These are phyloP conservation scores for Tyrophagus putrescentiae DNA, from an alignment of 1,140 invertebrate species.

Conservation along the genomic window DNA sequence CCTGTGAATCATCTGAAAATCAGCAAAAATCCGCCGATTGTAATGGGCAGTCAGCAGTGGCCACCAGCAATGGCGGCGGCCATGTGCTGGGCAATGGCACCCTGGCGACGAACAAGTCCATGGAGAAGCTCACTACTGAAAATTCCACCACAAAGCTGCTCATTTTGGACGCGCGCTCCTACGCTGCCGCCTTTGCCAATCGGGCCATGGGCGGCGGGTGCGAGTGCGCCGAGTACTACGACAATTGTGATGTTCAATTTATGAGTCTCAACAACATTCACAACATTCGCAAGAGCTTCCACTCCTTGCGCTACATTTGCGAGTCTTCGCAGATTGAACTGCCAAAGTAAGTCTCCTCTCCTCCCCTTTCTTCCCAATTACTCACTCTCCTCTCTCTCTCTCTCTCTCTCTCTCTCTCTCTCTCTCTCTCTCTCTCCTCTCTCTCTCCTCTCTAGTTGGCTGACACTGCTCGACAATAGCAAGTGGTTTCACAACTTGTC, in stretches of 20 bases:
- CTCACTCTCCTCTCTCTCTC: background rate
- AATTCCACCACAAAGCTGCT: constrained; percentile 50
- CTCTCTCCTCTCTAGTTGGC: constrained; percentile 51
- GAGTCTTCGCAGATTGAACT: constrained; percentile 50
- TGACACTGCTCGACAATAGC: constrained; percentile 65
- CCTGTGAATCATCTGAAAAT: too few relatives aligned
- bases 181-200: constrained; percentile 86
- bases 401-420: too few relatives aligned
- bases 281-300: constrained; percentile 59
- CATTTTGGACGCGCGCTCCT: constrained; percentile 86
- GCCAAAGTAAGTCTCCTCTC: constrained; percentile 46
- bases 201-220: constrained; percentile 84
- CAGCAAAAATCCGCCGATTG: background rate
- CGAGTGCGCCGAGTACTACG: constrained; percentile 89
- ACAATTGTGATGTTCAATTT: constrained; percentile 81
- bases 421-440: too few relatives aligned
- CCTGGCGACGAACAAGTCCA: background rate
- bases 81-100: constrained; percentile 6
- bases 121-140: constrained; percentile 6
- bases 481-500: constrained; percentile 80
- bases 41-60: background rate
- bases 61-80: background rate
- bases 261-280: constrained; percentile 96
- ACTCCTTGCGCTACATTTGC: constrained; percentile 46
- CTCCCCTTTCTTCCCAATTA: background rate